Percentiles rank a stretch among this genome's conserved stretches.
Evolutionary conservation across 2,113 vertebrate genomes (phyloP).

Genomic region (Bos javanicus): DNA sequence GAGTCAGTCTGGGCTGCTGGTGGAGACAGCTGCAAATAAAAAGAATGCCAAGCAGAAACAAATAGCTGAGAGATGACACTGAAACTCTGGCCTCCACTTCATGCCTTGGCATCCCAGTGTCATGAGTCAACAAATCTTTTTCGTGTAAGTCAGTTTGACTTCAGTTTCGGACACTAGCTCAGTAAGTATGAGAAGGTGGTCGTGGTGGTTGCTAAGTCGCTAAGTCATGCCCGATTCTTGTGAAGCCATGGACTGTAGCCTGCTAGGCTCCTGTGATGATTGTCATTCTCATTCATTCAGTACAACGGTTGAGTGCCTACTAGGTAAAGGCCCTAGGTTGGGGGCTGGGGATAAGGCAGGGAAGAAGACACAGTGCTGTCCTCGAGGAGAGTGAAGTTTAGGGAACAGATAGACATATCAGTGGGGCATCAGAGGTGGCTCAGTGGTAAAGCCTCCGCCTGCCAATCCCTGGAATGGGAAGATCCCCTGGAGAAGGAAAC

Average conservation of each 20-base stretch:
- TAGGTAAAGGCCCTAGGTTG: not conserved
- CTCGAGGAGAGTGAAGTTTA: not conserved
- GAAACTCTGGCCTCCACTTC: not conserved
- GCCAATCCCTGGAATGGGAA: not conserved
- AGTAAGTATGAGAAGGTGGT: not conserved
- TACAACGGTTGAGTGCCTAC: not conserved
- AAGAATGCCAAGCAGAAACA: not conserved
- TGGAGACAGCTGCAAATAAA: not conserved
- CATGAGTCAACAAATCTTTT: not conserved
- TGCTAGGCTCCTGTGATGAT: not conserved
- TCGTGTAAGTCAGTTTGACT: not conserved
- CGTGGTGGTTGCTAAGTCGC: not conserved
- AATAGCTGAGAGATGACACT: not conserved
- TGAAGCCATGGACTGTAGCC: not conserved
- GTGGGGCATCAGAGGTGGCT: not conserved
- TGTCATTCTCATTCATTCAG: not conserved
- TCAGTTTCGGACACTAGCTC: not conserved
- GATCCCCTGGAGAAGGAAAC: not conserved
- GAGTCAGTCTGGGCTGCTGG: not conserved
- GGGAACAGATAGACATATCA: not conserved
- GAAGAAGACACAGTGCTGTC: not conserved
- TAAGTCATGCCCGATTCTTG: not conserved
- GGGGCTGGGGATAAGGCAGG: not conserved
- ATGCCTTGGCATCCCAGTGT: not conserved
- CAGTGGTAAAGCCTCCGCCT: not conserved